Conservation (phyloP, 2,888 invertebrate genomes). For the Ophion obscuratus region DNA sequence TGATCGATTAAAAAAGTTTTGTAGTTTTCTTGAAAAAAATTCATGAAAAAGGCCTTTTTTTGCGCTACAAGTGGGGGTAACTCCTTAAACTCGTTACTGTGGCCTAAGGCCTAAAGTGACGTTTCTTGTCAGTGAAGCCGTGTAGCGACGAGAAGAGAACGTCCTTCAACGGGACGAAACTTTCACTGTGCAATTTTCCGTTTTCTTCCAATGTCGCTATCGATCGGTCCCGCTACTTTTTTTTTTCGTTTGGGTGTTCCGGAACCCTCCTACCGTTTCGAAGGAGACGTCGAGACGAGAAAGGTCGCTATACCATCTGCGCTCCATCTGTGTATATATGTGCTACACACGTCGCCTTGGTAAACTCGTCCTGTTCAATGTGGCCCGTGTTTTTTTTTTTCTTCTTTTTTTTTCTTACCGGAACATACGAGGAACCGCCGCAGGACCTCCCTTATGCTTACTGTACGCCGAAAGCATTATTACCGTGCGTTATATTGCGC, state of each 20-base stretch:
- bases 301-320: constrained; percentile 48
- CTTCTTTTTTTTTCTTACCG: constrained; percentile 9
- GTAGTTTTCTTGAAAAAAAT: too few species aligned
- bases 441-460: constrained; percentile 48
- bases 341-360: neutral
- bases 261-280: constrained; percentile 38
- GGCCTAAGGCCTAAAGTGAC: too few species aligned
- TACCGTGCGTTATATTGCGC: constrained; percentile 43
- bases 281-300: constrained; percentile 22
- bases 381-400: constrained; percentile 20
- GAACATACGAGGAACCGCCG: constrained; percentile 23
- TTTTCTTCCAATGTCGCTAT: constrained; percentile 20
- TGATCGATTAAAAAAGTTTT: too few species aligned
- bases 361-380: constrained; percentile 46
- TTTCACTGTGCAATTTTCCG: constrained; percentile 14
- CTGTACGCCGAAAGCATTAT: constrained; percentile 39
- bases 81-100: too few species aligned
- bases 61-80: too few species aligned
- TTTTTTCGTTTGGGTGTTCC: neutral
- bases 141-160: neutral
- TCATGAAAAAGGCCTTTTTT: too few species aligned
- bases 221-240: constrained; percentile 39
- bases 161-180: neutral
- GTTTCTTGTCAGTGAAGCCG: neutral
- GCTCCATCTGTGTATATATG: constrained; percentile 36